These are phyloP conservation scores for Bombus haemorrhoidalis DNA, from an alignment of 1,140 invertebrate genomes.

Conservation along the genomic window DNA sequence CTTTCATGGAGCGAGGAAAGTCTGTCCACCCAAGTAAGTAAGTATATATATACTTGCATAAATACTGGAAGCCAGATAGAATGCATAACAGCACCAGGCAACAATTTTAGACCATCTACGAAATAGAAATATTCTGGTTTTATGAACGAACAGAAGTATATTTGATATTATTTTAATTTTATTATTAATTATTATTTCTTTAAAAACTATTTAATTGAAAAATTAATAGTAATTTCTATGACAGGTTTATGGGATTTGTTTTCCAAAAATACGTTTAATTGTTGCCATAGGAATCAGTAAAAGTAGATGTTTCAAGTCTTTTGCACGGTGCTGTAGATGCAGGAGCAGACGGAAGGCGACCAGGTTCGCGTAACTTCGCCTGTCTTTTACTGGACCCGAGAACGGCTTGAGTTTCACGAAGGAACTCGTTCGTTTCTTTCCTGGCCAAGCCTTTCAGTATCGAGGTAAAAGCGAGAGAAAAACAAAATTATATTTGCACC, in stretches of 20 bases:
- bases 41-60: background rate
- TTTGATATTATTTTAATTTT: background rate
- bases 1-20: constrained; percentile 49
- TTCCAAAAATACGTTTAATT: background rate
- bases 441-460: constrained; percentile 45
- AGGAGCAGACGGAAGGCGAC: constrained; percentile 25
- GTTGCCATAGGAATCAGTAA: background rate
- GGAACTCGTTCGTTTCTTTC: constrained; percentile 69
- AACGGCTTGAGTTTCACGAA: constrained; percentile 52
- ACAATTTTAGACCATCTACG: background rate
- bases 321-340: background rate
- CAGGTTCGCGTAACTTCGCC: constrained; percentile 32
- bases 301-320: background rate
- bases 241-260: background rate
- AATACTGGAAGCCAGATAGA: background rate
- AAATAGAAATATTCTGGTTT: background rate
- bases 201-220: background rate
- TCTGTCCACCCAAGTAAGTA: background rate
- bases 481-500: constrained; percentile 52
- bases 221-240: too few species aligned
- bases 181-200: too few species aligned
- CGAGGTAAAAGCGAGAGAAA: constrained; percentile 52
- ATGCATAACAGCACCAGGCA: background rate
- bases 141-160: background rate
- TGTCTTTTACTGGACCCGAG: constrained; percentile 40